phyloP scores from a whole-genome alignment of 2,888 invertebrate species.

The Diadegma fenestrale region DNA sequence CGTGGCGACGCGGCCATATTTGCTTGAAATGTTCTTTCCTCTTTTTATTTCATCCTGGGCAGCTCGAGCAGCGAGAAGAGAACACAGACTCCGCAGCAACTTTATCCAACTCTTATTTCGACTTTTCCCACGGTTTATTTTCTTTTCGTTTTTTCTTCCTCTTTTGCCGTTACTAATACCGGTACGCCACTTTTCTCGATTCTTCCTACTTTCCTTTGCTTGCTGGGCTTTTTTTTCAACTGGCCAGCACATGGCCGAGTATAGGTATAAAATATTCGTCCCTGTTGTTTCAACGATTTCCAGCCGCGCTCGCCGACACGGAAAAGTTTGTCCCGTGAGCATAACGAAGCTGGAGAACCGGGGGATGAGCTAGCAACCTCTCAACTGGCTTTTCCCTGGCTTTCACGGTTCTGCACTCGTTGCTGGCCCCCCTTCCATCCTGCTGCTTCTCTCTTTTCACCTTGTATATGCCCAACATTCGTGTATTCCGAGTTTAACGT shows the following conservation, averaged over 20 bases:
- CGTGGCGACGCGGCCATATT: not conserved
- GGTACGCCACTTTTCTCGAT: conserved; percentile 52
- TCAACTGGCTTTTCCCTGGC: conserved; percentile 46
- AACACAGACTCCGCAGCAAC: conserved; percentile 41
- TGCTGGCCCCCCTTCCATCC: conserved; percentile 10
- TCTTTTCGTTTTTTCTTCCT: conserved; percentile 26
- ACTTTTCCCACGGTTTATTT: conserved; percentile 52
- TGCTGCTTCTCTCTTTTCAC: conserved; percentile 17
- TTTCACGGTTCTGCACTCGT: conserved; percentile 53
- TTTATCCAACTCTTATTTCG: conserved; percentile 51
- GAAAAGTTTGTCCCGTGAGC: conserved; percentile 66
- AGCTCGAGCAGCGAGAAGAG: conserved; percentile 39
- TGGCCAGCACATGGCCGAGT: conserved; percentile 33
- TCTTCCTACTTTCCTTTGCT: conserved; percentile 12
- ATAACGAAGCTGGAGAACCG: conserved; percentile 52
- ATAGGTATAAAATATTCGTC: conserved; percentile 52
- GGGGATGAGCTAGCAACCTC: conserved; percentile 53
- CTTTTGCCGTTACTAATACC: conserved; percentile 37
- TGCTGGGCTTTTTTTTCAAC: conserved; percentile 24
- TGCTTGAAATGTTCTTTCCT: not conserved
- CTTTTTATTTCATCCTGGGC: not conserved
- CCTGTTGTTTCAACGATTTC: conserved; percentile 64
- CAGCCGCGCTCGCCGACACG: conserved; percentile 55
- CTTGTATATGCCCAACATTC: conserved; percentile 18
- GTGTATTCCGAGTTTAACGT: conserved; percentile 36